Base-by-base conservation (phyloP, 2,888 invertebrate genomes). In the Nysson spinosus region DNA sequence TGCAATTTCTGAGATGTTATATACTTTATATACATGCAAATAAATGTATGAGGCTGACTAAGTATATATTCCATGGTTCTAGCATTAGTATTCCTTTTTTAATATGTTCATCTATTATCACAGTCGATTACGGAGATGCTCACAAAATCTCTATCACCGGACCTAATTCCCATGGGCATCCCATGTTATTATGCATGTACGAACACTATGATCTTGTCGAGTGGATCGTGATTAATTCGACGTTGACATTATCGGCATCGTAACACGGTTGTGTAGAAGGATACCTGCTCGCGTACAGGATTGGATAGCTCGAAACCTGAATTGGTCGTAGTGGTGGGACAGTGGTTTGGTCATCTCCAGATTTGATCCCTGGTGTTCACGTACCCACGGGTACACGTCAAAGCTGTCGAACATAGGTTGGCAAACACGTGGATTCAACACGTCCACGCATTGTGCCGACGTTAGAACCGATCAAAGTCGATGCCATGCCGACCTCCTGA, bases 321-420 rank as follows among this genome's bases (percentile, higher is more conserved):
- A 74, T 74, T 66, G 73, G 64, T 66, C 51, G 62, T 49, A 56
- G 73, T 65, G 55, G 56, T 61, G 58, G 65, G 69, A 66, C 65
- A 74, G 72, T 35, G 74, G 75, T 75, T 74, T 72, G 64, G 69
- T 72, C 72, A 75, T 75, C 74, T 75, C 75, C 42, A 75, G 75
- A 75, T 69, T 72, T 69, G 72, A 75, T 72, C 72, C 61, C 57
- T 46, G 56, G 51, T 58, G 71, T 66, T 55, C 68, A 26, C 58
- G 37, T 67, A 71, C 58, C 65, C 39, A 43, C 56, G 57, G 65
- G 65, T 52, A 72, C 69, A 66, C 72, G 75, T 75, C 75, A 75
- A 75, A 75, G 72, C 75, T 66, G 72, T 75, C 72, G 72, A 60
- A 69, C 75, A 72, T 75, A 67, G 72, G 64, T 75, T 58, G 64